Evolutionary conservation across 2,113 vertebrate species (phyloP).

Genomic region (Dromas ardeola): DNA sequence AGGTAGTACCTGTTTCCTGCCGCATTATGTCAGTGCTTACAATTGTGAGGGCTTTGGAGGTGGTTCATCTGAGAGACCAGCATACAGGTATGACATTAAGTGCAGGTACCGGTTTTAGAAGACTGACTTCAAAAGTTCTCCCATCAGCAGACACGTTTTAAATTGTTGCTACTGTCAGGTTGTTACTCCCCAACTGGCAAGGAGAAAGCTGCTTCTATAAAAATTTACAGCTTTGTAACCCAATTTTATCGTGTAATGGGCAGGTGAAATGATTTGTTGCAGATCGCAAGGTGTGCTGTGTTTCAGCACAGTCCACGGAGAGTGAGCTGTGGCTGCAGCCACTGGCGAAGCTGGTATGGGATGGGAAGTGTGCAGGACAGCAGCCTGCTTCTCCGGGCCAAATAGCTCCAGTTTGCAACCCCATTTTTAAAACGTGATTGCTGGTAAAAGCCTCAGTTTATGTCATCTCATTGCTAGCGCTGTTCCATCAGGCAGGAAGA

Average conservation of each 20-base stretch:
- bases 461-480: rapidly evolving
- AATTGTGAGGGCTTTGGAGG: not conserved
- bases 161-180: not conserved
- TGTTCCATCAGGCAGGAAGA: not conserved
- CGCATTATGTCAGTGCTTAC: not conserved
- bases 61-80: not conserved
- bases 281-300: rapidly evolving
- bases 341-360: not conserved
- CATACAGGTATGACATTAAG: not conserved
- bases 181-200: not conserved
- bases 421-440: not conserved
- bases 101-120: not conserved
- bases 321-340: not conserved
- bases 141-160: rapidly evolving
- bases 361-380: rapidly evolving
- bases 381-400: not conserved
- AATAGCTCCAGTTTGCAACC: not conserved
- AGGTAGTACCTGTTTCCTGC: not conserved
- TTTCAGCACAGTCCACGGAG: not conserved
- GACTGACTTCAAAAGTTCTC: not conserved
- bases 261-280: not conserved
- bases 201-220: not conserved
- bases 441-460: not conserved
- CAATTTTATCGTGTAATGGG: rapidly evolving
- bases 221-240: not conserved